Base-by-base conservation (phyloP, 2,113 vertebrate species). In the Embiotoca jacksoni region DNA sequence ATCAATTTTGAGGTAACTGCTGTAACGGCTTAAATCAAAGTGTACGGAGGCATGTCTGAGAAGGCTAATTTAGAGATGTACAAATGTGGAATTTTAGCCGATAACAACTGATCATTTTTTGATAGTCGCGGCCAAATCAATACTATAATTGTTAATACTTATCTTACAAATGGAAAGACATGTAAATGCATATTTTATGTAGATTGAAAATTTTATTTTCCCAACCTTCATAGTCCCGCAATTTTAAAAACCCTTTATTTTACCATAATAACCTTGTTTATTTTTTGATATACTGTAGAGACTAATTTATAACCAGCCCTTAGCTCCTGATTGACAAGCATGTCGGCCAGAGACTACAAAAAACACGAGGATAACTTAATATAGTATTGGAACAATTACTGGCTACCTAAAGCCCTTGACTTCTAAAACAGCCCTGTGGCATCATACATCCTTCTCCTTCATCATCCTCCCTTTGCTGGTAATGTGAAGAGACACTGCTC, bases 1-100 rank as follows among this genome's bases (percentile, higher is more conserved):
- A 75, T 81, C 15, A 56, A 52, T 65, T 41, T 46, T 47, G 16
- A 65, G 72, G 62, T 77, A 72, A 58, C 44, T 59, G 46, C 35
- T 59, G 33, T 15, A 65, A 31, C 59, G 49, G 16, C 9, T 63
- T 50, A 54, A 66, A 74, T 58, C 44, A 66, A 61, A 46, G 32
- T 71, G 80, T 66, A 70, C 57, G 50, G 36, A 37, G 47, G 71
- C 23, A 44, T 72, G 53, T 55, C 63, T 62, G 16, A 35, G 36
- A 15, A 55, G 10, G 30, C 46, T 81, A 74, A 74, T 72, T 72
- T 14, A 23, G 4, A 52, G 49, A 52, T 52, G 5, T 6, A 23
- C 16, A 3, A 3, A 2, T 7, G 6, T 7, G 49, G 3, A 52
- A 7, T 52, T 52, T 52, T 11, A 44, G 41, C 10, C 8, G 3